Conservation (phyloP, 2,888 invertebrate species). For the Graphium colonna region DNA sequence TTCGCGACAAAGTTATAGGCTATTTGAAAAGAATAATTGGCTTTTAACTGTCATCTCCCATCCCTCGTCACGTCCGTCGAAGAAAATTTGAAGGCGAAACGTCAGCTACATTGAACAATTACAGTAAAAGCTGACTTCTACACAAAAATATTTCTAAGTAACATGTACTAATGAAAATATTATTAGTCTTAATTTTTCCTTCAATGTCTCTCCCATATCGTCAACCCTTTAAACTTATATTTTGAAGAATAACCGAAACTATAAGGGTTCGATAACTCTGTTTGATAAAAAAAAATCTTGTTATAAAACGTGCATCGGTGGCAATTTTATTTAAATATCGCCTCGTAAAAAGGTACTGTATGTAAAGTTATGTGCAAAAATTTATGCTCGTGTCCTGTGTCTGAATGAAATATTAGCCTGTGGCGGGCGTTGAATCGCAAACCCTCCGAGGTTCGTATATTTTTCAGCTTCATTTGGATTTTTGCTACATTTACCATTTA, state of each 20-base stretch:
- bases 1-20: no score
- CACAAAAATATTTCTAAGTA: not conserved
- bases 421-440: slow-evolving; percentile 35
- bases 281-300: no score
- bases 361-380: slow-evolving; percentile 38
- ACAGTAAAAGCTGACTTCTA: not conserved
- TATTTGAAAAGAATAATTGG: no score
- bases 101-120: not conserved
- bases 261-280: no score
- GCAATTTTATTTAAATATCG: slow-evolving; percentile 44
- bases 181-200: no score
- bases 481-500: not conserved
- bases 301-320: not conserved
- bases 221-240: no score
- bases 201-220: no score
- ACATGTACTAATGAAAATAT: no score
- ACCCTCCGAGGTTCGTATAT: slow-evolving; percentile 36
- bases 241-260: no score
- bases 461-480: slow-evolving; percentile 24
- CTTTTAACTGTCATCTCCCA: not conserved
- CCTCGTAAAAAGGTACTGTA: slow-evolving; percentile 68
- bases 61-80: not conserved
- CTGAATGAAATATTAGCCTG: slow-evolving; percentile 47
- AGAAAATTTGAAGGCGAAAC: not conserved
- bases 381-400: slow-evolving; percentile 57